A percentile compares a stretch with the other conserved stretches of the same genome.
Conservation (phyloP, 2,113 vertebrate genomes). For the Nicator chloris region DNA sequence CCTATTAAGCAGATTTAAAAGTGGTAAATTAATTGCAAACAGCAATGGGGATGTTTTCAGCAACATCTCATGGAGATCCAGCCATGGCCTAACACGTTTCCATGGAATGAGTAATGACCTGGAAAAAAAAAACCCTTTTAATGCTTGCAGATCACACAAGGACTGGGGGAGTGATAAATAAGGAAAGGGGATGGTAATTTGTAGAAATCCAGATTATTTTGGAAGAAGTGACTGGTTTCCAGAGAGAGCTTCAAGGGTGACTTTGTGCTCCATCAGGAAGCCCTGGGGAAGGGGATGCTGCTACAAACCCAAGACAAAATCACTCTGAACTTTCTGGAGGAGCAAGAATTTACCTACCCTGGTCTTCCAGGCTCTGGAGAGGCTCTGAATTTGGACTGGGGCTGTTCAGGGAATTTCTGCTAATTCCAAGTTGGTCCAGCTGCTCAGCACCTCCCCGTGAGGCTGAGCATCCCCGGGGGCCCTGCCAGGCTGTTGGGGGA, state of each 20-base stretch:
- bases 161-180: neutral
- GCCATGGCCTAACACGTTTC: neutral
- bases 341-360: neutral
- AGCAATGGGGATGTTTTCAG: neutral
- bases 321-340: neutral
- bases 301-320: neutral
- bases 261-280: neutral
- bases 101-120: neutral
- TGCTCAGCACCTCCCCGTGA: neutral
- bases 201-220: neutral
- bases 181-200: neutral
- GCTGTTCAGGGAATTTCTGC: neutral
- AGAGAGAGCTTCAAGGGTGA: neutral
- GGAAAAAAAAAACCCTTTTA: neutral
- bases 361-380: rapidly evolving
- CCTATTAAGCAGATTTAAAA: neutral
- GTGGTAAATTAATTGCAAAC: constrained; percentile 14
- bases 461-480: neutral
- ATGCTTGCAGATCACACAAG: neutral
- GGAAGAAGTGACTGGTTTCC: neutral
- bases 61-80: neutral
- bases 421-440: neutral
- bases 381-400: rapidly evolving
- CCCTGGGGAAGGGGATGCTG: neutral
- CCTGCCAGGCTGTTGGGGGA: neutral